Evolutionary conservation across 2,113 vertebrate genomes (phyloP).

Genomic region (Microcebus lehilahytsara): DNA sequence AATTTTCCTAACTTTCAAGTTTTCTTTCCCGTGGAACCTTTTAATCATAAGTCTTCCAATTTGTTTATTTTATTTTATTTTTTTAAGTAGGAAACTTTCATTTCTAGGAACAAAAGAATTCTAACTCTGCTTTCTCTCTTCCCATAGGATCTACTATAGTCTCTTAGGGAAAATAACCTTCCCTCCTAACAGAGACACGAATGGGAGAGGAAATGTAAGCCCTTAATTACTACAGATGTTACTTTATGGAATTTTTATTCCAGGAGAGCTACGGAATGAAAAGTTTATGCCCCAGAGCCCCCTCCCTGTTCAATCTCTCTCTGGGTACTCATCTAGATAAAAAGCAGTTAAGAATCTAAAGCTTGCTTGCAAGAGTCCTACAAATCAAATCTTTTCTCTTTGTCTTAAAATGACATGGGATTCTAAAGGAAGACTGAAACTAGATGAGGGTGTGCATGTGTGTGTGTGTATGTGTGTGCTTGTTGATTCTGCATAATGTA

Average conservation of each 20-base stretch:
- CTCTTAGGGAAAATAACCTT: slow-evolving; percentile 72
- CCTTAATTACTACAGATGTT: slow-evolving; percentile 62
- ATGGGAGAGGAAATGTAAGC: slow-evolving; percentile 55
- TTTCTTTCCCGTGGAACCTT: not conserved
- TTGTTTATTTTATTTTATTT: not conserved
- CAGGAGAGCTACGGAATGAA: slow-evolving; percentile 54
- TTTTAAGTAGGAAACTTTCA: slow-evolving; percentile 22
- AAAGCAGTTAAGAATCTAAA: slow-evolving; percentile 50
- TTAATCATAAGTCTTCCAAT: not conserved
- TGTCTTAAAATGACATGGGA: slow-evolving; percentile 32
- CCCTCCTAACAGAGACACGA: slow-evolving; percentile 56
- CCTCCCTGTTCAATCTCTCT: slow-evolving; percentile 29
- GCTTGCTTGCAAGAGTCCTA: slow-evolving; percentile 47
- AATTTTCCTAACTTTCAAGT: not conserved
- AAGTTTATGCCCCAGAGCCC: slow-evolving; percentile 28
- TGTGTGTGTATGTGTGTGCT: not conserved
- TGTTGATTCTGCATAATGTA: not conserved
- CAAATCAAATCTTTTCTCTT: slow-evolving; percentile 29
- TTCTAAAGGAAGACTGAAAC: not conserved
- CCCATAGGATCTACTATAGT: slow-evolving; percentile 27
- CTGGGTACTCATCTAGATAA: slow-evolving; percentile 45
- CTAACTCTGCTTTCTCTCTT: slow-evolving; percentile 52
- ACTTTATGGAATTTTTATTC: slow-evolving; percentile 70
- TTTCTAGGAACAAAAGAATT: slow-evolving; percentile 66
- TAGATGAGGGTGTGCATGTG: not conserved